phyloP scores from a whole-genome alignment of 2,888 invertebrate species.

The Pristionchus arcanus region DNA sequence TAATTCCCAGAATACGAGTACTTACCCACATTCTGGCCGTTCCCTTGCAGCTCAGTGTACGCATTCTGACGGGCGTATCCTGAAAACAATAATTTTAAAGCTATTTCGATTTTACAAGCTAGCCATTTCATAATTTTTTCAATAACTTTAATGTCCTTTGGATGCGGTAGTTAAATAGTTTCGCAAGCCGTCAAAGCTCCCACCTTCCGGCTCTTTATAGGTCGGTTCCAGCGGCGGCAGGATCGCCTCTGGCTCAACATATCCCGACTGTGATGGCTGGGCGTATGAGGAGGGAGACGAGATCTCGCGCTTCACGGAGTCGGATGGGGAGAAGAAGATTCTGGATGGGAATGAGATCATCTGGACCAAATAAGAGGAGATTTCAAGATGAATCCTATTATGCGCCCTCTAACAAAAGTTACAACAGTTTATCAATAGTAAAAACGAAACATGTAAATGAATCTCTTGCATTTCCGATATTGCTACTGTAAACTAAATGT shows the following conservation, averaged over 20 bases:
- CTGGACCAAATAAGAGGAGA: no score
- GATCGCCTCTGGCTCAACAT: background rate
- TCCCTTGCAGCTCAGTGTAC: background rate
- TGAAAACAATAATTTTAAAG: background rate
- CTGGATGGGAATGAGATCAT: background rate
- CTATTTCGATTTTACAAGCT: no score
- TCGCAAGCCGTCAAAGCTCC: background rate
- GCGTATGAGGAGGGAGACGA: background rate
- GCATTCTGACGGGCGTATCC: background rate
- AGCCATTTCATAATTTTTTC: no score
- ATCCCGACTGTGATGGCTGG: background rate
- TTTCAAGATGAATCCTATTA: no score
- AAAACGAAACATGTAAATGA: background rate
- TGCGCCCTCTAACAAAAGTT: no score
- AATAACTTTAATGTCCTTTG: no score
- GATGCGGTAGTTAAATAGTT: no score
- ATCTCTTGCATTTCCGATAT: background rate
- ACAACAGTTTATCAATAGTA: no score
- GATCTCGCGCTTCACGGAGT: background rate
- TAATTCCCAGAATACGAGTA: background rate
- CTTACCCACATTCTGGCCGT: background rate
- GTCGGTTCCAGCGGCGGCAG: slow-evolving; percentile 23
- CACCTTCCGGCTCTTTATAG: background rate
- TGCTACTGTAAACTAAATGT: background rate
- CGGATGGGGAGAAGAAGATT: slow-evolving; percentile 18